Evolutionary conservation across 2,113 vertebrate species (phyloP), one percentile per base, ranked within the genome.

Genomic region (Atrichornis clamosus): DNA sequence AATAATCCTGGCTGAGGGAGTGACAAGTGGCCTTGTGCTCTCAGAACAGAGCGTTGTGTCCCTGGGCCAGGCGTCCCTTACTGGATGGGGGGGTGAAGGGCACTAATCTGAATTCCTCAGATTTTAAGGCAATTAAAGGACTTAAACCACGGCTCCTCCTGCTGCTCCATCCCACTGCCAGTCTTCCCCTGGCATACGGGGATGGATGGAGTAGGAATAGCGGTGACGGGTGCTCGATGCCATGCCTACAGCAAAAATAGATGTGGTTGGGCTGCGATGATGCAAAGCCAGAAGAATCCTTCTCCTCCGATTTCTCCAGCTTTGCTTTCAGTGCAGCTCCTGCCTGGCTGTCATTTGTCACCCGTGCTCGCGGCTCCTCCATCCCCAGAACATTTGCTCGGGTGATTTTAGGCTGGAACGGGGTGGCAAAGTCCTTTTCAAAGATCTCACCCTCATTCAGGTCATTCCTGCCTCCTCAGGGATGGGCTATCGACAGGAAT

Each of bases 201-300:
- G 94, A 90, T 50, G 81, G 84, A 85, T 42, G 50, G 93, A 52
- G 94, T 85, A 87, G 93, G 96, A 96, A 96, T 91, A 96, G 96
- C 84, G 26, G 89, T 95, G 95, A 95, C 78, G 93, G 95, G 78
- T 70, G 91, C 91, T 64, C n/a, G 58, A 87, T 95, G 89, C 94
- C 94, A 96, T 62, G 77, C 28, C 19, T 56, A 78, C 28, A 87
- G 93, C 96, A 97, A 96, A 97, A 97, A 96, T 96, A 96, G 96
- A 93, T 67, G 94, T 53, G 89, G 89, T 85, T 79, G 93, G 93
- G 92, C 82, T 87, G 84, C 4, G 59, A 90, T 96, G 95, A 96
- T 96, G 93, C 94, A 96, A 96, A 96, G 95, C 27, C 7, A 76
- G 82, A 97, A 96, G 95, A 97, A 97, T 96, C 90, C 82, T 58